Conservation (phyloP, 2,113 vertebrate species). For the Gnathonemus echidnorhynchus region DNA sequence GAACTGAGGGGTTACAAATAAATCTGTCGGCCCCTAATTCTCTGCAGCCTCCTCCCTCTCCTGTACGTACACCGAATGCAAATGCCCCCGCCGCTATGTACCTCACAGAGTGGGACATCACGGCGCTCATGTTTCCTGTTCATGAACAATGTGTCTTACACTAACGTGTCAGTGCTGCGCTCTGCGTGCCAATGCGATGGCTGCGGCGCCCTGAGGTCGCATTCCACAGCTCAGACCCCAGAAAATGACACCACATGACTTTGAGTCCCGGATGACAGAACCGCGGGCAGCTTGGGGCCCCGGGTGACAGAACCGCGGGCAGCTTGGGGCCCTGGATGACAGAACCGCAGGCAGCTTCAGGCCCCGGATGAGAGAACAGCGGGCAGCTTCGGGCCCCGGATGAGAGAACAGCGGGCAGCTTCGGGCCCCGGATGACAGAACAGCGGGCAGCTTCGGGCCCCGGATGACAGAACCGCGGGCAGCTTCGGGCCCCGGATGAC, state of each 20-base stretch:
- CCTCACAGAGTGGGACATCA: neutral
- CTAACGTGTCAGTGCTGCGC: neutral
- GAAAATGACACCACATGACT: neutral
- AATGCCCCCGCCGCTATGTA: neutral
- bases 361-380: neutral
- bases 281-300: too few relatives aligned
- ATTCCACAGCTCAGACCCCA: neutral
- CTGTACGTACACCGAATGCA: neutral
- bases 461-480: too few relatives aligned
- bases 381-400: neutral
- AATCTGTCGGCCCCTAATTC: slow-evolving; percentile 1
- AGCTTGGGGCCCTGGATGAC: too few relatives aligned
- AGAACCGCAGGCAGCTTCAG: too few relatives aligned
- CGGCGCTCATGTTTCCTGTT: neutral
- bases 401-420: neutral
- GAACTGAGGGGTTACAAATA: neutral
- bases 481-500: neutral
- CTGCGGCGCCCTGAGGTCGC: neutral
- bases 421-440: too few relatives aligned
- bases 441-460: too few relatives aligned
- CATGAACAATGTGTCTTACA: neutral
- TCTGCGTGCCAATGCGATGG: neutral
- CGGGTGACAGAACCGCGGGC: neutral
- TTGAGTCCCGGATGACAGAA: neutral
- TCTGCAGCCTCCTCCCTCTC: neutral